Evolutionary conservation across 30 jellyfish, hydroid and myxozoan species (phyloP).

Genomic region (Pelagia noctiluca): DNA sequence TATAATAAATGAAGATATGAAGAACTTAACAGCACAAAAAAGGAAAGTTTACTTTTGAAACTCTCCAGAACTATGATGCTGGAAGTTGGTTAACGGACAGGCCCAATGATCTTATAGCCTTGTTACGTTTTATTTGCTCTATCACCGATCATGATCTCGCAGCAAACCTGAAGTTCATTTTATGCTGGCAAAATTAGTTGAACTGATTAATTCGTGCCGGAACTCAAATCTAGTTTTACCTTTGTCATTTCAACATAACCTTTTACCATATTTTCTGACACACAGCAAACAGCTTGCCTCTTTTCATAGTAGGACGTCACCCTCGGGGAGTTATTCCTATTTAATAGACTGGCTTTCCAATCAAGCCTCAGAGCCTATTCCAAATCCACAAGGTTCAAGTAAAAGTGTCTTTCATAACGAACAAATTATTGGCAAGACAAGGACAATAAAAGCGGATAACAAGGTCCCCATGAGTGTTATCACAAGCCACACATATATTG

Average conservation of each 20-base stretch:
- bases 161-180: not conserved
- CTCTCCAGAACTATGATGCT: too few relatives aligned
- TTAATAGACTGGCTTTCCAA: not conserved
- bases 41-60: too few relatives aligned
- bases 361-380: not conserved
- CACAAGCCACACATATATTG: constrained; percentile 5
- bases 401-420: constrained; percentile 30
- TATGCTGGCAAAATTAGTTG: not conserved
- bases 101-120: not conserved
- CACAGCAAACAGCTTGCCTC: not conserved
- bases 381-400: constrained; percentile 2
- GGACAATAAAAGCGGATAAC: constrained; percentile 5
- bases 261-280: too few relatives aligned
- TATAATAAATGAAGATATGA: too few relatives aligned
- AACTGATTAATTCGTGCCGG: too few relatives aligned
- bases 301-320: not conserved
- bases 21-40: too few relatives aligned
- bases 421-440: too few relatives aligned
- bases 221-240: too few relatives aligned
- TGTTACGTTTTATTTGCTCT: not conserved
- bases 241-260: too few relatives aligned
- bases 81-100: not conserved
- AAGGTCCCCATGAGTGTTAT: constrained; percentile 43
- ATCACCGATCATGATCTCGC: not conserved
- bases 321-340: not conserved